phyloP scores from a whole-genome alignment of 2,113 vertebrate species.

The Osmerus mordax region DNA sequence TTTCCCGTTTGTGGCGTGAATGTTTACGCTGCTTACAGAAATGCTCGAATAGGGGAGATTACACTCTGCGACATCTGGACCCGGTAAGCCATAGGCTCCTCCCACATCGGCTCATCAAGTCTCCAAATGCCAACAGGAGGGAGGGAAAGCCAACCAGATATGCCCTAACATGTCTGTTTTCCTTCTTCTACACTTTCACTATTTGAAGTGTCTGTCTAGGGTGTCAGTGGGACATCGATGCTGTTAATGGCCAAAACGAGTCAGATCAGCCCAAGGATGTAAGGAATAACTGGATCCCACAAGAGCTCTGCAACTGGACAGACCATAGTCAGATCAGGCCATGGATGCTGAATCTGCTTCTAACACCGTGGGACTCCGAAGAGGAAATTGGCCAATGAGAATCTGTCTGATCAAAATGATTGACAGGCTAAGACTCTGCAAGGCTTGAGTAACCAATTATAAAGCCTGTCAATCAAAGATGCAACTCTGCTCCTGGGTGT shows the following conservation, averaged over 20 bases:
- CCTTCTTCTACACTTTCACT: no score
- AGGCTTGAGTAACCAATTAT: background rate
- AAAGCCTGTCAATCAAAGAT: background rate
- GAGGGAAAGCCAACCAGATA: conserved; percentile 14
- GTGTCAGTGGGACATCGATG: background rate
- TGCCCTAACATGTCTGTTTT: background rate
- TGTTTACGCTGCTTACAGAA: background rate
- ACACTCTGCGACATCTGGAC: conserved; percentile 42
- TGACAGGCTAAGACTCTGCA: background rate
- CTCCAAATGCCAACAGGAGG: conserved; percentile 17
- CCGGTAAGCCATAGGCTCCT: conserved; percentile 34
- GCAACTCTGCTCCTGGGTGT: background rate
- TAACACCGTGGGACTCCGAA: background rate
- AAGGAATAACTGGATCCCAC: background rate
- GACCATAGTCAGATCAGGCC: background rate
- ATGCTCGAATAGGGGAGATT: conserved; percentile 22
- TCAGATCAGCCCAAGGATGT: background rate
- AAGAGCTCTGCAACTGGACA: background rate
- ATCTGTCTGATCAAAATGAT: background rate
- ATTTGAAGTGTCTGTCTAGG: background rate
- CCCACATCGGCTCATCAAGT: conserved; percentile 34
- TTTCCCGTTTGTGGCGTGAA: background rate
- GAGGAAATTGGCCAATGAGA: background rate
- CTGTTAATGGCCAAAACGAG: background rate
- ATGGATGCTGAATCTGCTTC: background rate